phyloP scores from a whole-genome alignment of 2,888 invertebrate genomes.

The Conops quadrifasciatus region DNA sequence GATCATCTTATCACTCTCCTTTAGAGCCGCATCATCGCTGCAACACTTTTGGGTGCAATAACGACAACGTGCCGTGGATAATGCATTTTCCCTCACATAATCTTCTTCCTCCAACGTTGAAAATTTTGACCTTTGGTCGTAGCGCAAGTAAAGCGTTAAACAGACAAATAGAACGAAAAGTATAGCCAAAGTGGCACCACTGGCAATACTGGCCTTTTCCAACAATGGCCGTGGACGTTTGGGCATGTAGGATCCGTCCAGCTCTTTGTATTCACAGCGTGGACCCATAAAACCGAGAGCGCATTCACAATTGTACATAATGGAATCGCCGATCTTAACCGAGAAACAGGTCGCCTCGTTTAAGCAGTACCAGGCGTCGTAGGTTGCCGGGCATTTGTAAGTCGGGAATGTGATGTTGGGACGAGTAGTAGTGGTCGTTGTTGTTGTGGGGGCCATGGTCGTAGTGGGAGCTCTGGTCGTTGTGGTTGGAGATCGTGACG shows the following conservation, averaged over 20 bases:
- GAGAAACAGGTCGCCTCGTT: constrained; percentile 96
- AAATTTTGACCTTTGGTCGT: constrained; percentile 48
- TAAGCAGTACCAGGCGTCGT: constrained; percentile 94
- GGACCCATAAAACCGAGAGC: constrained; percentile 93
- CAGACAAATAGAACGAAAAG: constrained; percentile 70
- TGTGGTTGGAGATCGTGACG: constrained; percentile 31
- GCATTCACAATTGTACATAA: constrained; percentile 96
- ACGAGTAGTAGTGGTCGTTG: constrained; percentile 78
- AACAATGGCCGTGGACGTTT: constrained; percentile 77
- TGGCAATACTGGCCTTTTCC: constrained; percentile 83
- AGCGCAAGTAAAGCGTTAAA: constrained; percentile 69
- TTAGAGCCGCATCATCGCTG: constrained; percentile 26
- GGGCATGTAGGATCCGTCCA: constrained; percentile 90
- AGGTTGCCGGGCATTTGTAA: constrained; percentile 90
- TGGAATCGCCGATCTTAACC: constrained; percentile 90
- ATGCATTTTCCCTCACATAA: neutral
- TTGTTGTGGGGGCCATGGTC: constrained; percentile 70
- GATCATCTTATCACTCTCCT: neutral
- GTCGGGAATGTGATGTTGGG: constrained; percentile 96
- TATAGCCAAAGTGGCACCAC: constrained; percentile 75
- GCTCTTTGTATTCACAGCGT: constrained; percentile 95
- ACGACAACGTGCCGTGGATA: constrained; percentile 24
- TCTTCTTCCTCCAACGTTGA: constrained; percentile 20
- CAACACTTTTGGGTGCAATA: constrained; percentile 45
- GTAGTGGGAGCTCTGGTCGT: constrained; percentile 62